phyloP scores from a whole-genome alignment of 2,113 vertebrate genomes.

The Neotoma lepida region DNA sequence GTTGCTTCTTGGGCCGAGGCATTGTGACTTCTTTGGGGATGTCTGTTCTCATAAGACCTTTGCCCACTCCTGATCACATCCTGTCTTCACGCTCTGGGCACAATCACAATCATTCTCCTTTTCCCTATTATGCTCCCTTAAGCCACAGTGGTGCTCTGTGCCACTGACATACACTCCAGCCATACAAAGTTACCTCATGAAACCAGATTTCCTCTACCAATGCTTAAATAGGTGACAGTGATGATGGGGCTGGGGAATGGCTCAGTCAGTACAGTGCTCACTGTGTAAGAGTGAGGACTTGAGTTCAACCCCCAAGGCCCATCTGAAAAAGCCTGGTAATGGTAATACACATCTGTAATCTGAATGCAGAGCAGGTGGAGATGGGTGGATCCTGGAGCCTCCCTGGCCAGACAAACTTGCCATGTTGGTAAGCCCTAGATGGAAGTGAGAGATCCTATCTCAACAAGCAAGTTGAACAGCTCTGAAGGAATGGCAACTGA shows the following conservation, averaged over 20 bases:
- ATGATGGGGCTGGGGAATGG: too few species aligned
- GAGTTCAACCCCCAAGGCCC: too few species aligned
- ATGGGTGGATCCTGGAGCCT: too few species aligned
- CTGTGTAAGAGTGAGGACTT: background rate
- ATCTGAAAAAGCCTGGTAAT: background rate
- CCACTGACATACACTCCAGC: background rate
- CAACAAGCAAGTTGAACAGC: background rate
- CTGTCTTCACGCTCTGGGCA: fast-evolving
- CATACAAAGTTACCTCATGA: background rate
- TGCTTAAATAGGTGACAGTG: background rate
- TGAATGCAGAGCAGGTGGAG: too few species aligned
- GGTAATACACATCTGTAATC: background rate
- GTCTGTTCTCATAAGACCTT: background rate
- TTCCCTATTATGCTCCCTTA: fast-evolving
- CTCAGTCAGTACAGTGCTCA: background rate
- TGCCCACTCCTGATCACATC: fast-evolving
- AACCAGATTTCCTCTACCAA: background rate
- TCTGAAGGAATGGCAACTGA: background rate
- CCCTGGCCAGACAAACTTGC: background rate
- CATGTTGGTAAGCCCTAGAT: background rate
- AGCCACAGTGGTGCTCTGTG: fast-evolving
- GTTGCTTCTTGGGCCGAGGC: background rate
- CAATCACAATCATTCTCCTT: fast-evolving
- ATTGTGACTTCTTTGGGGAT: fast-evolving
- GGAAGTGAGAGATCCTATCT: background rate